These are phyloP conservation scores for Heliconius cydno DNA, from an alignment of 2,888 invertebrate species.

Conservation along the genomic window DNA sequence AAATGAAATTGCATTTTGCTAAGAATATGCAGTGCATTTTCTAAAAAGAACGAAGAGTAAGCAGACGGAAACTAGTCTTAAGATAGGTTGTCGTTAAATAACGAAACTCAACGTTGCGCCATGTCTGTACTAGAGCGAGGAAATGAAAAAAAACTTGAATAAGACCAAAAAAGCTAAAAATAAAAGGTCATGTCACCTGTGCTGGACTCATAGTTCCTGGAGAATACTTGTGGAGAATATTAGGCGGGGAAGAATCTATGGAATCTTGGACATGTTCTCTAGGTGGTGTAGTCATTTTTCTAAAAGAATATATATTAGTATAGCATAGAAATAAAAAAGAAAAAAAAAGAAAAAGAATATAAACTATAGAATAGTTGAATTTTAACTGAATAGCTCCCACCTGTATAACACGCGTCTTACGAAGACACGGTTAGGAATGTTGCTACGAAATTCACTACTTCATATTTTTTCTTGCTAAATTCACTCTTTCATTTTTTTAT, in stretches of 20 bases:
- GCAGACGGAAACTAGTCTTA: no score
- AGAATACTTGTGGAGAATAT: background rate
- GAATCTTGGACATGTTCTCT: background rate
- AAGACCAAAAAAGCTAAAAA: background rate
- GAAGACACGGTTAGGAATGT: background rate
- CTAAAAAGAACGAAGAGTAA: no score
- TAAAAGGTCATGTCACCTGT: background rate
- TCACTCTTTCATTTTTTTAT: constrained; percentile 7
- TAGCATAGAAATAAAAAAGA: background rate
- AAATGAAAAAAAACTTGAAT: background rate
- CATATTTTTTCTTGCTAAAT: background rate
- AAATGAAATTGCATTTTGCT: no score
- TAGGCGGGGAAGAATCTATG: background rate
- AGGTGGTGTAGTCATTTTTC: background rate
- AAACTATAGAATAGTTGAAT: no score
- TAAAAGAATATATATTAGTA: background rate
- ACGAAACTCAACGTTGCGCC: background rate
- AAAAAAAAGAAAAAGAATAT: no score
- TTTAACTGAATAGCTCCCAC: background rate
- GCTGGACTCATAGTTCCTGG: background rate
- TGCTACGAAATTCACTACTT: background rate
- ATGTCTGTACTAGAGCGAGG: background rate
- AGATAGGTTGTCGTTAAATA: background rate
- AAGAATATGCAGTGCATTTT: no score
- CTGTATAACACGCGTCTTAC: background rate